Evolutionary conservation across 2,113 vertebrate genomes (phyloP), one percentile per base, ranked within the genome.

Genomic region (Pavo muticus): DNA sequence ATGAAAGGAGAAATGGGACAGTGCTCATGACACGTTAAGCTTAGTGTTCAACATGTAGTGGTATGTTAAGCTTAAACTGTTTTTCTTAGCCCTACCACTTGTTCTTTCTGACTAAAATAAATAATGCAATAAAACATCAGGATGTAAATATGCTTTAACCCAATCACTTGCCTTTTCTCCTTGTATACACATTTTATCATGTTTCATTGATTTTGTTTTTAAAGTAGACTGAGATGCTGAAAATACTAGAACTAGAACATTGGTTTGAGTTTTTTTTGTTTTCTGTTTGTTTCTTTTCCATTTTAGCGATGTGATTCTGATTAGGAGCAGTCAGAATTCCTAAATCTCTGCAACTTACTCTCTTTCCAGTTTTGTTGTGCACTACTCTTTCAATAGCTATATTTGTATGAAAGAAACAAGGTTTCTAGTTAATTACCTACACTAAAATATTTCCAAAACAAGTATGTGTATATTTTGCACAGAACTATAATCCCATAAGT

Each of bases 351-450:
- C 68, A 87, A 88, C 74, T 80, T 95, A 15, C 75, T 94, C 16
- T 95, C 56, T 75, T 80, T 92, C 72, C 30, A 74, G 25, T 16
- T 93, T 47, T 81, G 76, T 60, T 92, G 91, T 84, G 68, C 91
- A 80, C 68, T 47, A 13, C 79, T 56, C 73, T 75, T 84, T 45
- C 29, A 42, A 65, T 91, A 77, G 56, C 84, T 89, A 86, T 94
- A 54, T 78, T 83, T 94, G 84, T 91, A 63, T 29, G n/a, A 65
- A 24, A 64, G 29, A 59, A 79, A 85, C 18, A 40, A 88, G 27
- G 75, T 93, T 72, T 72, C 52, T 54, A 54, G 10, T 18, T 56
- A 69, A 87, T 69, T 73, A 32, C 35, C 11, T 57, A 63, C 7
- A 40, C 27, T 83, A 50, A 68, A 73, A 80, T 70, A 84, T 65